Evolutionary conservation across 2,113 vertebrate genomes (phyloP), one percentile per base, ranked within the genome.

Genomic region (Eidolon helvum): DNA sequence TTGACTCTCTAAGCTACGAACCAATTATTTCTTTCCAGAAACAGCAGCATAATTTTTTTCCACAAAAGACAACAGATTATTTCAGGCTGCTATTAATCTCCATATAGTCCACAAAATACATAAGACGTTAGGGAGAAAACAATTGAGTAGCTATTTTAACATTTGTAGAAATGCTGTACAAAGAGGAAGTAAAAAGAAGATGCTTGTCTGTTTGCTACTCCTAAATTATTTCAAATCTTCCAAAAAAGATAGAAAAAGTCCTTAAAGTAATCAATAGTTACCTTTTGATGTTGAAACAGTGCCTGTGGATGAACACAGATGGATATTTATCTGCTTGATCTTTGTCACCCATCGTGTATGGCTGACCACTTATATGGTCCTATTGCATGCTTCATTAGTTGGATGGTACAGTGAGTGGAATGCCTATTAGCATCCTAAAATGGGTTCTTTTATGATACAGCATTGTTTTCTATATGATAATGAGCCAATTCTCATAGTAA

Each of bases 21-120:
- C 80, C 97, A 98, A 98, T 98, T 98, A 98, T 98, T 98, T 98
- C 97, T 97, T 97, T 95, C 94, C 87, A 97, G 95, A 94, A 98
- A 97, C 59, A 97, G 95, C 88, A 97, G 96, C 82, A 91, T 71
- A 94, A 85, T 63, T 98, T 97, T 97, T 97, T 55, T 40, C 45
- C 79, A 85, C 72, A 97, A 98, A 97, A 87, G 79, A 98, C 96
- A 98, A 93, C 96, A 98, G 95, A 97, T 97, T 98, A 98, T 95
- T 98, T 65, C 87, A 95, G 85, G 82, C 45, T 97, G 92, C 87
- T 98, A 97, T 98, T 98, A 97, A 95, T 97, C 96, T 98, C 89
- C 91, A 87, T 65, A 90, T 93, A 87, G 89, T 97, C 90, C 71
- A 85, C 90, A 82, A 91, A 94, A 96, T 96, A 87, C 59, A 89